Base-by-base conservation (phyloP, 1,140 invertebrate genomes). In the Bombus polaris region DNA sequence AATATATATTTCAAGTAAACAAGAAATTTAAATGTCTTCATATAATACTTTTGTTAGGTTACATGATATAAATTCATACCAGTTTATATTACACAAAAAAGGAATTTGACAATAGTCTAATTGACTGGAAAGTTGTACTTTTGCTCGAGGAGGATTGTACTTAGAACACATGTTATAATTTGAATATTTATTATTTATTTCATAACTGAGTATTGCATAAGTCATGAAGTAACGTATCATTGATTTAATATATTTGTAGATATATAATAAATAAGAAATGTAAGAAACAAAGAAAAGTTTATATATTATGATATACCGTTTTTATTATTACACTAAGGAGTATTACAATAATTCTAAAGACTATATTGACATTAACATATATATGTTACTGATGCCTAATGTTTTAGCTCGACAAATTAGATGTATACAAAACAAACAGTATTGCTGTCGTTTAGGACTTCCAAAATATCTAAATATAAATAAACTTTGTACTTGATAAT, bases 321-420 rank as follows among this genome's bases (percentile, higher is more conserved):
- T 88, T 81, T 71, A 75, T 86, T 86, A 85, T 76, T 44, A 72
- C 76, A 68, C 15, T 66, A 53, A 68, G 66, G 32, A 59, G n/a
- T 77, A 68, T 66, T 77, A 86, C 75, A 78, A 86, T 81, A 72
- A 65, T 73, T 81, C 59, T 81, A 81, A 44, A 66, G 12, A 68
- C 44, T 81, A 74, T 65, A 3, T 81, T 74, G 39, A 65, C 57
- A 79, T 72, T 74, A 65, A 80, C 47, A 42, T 35, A 74, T 68
- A 74, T 68, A 81, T 47, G 18, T 72, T 80, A 62, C 47, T 57
- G 22, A 18, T 53, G 35, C 32, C 47, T 68, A 81, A 74, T 44
- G 28, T 68, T 81, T 42, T 57, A 76, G 42, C 22, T 57, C 2
- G 12, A 80, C 4, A 73, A 85, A 73, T 72, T 80, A 85, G 0